Base-by-base conservation (phyloP, 2,113 vertebrate genomes). In the Cromileptes altivelis region DNA sequence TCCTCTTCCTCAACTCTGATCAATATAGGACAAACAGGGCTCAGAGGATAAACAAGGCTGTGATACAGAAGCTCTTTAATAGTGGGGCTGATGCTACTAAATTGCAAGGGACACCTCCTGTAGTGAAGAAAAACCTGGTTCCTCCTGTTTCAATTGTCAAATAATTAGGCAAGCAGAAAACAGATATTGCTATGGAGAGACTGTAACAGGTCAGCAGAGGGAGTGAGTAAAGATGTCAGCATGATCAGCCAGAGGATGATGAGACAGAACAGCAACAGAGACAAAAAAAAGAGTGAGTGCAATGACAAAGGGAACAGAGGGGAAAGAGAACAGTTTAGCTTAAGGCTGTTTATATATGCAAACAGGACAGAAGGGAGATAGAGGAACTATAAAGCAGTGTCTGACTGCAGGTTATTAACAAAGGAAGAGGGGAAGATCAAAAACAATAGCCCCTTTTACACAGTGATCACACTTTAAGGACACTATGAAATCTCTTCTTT, bases 141-240 rank as follows among this genome's bases (percentile, higher is more conserved):
- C 25, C 37, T 70, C 30, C 11, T 14, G 14, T 67, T 53, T 64
- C 81, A 75, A 19, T 63, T 76, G 23, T 88, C 81, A 80, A 79
- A 72, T 79, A 17, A 60, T 83, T 67, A 49, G 78, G 72, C 25
- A 67, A 55, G 37, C 15, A 18, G 52, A 11, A 15, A 52, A 45
- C 30, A 49, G 42, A 78, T 53, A 57, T 8, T 67, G 62, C 40
- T 15, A 67, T 21, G 23, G 37, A 55, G 27, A 4, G 21, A 75
- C 1, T 0, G 4, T 45, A 33, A 0, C 27, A 9, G 55, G 30
- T 33, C 12, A 27, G 55, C 1, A 30, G 10, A 76, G 69, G 30
- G 70, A 42, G 62, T 65, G 50, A 30, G 69, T 4, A 1, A 0
- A 42, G 33, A 42, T 27, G 19, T 65, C 19, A 42, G 50, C 17